phyloP scores from a whole-genome alignment of 2,113 vertebrate species.

The Chaetodon trifascialis region DNA sequence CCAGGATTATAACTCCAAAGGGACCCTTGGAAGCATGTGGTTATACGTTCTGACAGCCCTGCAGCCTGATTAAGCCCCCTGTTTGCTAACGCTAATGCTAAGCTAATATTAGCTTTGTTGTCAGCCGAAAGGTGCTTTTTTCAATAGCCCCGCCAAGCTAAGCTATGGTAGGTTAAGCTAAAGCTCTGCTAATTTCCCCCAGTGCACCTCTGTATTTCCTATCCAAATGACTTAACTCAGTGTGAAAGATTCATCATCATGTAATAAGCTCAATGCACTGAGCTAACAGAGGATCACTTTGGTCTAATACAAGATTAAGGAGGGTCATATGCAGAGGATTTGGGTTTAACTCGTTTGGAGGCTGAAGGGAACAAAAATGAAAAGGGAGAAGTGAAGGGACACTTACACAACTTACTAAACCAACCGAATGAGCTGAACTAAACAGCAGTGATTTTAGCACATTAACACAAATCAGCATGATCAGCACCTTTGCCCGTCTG shows the following conservation, averaged over 20 bases:
- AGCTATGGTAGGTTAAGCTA: constrained; percentile 59
- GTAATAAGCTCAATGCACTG: constrained; percentile 87
- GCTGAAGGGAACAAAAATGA: constrained; percentile 36
- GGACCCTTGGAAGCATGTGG: constrained; percentile 90
- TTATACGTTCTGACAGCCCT: constrained; percentile 92
- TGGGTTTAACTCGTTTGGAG: constrained; percentile 83
- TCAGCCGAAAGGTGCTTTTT: constrained; percentile 63
- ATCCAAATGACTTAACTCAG: constrained; percentile 85
- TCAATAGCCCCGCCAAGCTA: constrained; percentile 52
- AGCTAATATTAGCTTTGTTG: constrained; percentile 84
- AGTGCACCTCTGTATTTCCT: constrained; percentile 60
- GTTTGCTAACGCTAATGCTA: constrained; percentile 88
- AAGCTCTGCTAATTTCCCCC: constrained; percentile 60
- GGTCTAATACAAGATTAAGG: constrained; percentile 89
- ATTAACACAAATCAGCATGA: neutral
- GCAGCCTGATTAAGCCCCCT: constrained; percentile 89
- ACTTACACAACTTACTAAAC: neutral
- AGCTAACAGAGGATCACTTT: constrained; percentile 88
- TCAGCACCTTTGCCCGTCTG: too few species aligned
- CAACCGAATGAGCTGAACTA: neutral
- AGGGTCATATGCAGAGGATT: constrained; percentile 91
- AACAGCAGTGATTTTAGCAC: neutral
- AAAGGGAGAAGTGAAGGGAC: constrained; percentile 34
- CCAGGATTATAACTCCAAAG: constrained; percentile 91
- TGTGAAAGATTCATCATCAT: constrained; percentile 85